Conservation (phyloP, 2,113 vertebrate species). For the Tringa solitaria region DNA sequence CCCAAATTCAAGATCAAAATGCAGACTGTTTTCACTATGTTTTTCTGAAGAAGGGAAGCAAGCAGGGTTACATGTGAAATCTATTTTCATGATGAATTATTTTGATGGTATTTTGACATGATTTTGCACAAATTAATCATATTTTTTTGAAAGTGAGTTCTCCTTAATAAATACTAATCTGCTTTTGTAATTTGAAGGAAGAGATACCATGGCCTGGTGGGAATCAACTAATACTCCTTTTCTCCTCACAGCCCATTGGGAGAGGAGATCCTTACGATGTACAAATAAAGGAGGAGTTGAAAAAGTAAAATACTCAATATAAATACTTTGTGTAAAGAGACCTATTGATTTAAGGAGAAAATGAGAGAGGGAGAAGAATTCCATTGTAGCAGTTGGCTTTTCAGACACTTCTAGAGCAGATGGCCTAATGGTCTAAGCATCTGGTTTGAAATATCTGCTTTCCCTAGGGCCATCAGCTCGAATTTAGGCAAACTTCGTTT, state of each 20-base stretch:
- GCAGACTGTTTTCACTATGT: background rate
- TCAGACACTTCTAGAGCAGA: constrained; percentile 17
- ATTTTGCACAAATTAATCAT: background rate
- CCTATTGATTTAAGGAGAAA: background rate
- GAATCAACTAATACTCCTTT: background rate
- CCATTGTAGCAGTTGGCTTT: constrained; percentile 2
- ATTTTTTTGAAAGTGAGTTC: background rate
- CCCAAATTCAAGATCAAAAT: background rate
- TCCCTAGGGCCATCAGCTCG: constrained; percentile 30
- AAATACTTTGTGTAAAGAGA: background rate
- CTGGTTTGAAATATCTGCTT: constrained; percentile 54
- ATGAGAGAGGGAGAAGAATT: background rate
- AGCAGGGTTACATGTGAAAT: background rate
- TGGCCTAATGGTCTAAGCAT: constrained; percentile 57
- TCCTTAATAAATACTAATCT: background rate
- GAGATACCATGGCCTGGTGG: background rate
- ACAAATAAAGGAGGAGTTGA: background rate
- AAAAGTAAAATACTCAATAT: background rate
- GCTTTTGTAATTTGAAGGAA: background rate
- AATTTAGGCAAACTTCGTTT: constrained; percentile 20
- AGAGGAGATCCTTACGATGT: background rate
- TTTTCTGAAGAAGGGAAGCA: background rate
- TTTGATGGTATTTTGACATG: background rate
- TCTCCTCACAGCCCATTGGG: background rate
- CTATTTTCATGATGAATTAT: background rate